phyloP scores from a whole-genome alignment of 2,888 invertebrate genomes.

The Parochlus steinenii region DNA sequence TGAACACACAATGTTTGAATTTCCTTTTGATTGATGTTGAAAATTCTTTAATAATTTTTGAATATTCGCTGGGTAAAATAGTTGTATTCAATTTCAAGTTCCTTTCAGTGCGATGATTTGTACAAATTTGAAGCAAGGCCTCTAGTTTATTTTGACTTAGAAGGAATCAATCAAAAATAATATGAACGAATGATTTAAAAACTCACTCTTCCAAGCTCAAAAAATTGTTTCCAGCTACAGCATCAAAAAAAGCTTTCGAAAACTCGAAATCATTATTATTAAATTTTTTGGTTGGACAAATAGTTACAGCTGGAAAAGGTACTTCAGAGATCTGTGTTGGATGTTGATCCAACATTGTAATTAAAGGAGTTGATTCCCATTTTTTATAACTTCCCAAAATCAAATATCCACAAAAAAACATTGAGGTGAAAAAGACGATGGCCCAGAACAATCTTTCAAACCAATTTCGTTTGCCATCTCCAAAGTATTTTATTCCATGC shows the following conservation, averaged over 20 bases:
- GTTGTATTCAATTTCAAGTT: too few species aligned
- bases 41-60: background rate
- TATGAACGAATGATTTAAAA: too few species aligned
- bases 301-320: constrained; percentile 27
- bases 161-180: too few species aligned
- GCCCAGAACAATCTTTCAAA: constrained; percentile 38
- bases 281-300: constrained; percentile 27
- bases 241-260: too few species aligned
- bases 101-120: too few species aligned
- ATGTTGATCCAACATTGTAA: constrained; percentile 58
- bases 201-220: too few species aligned
- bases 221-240: too few species aligned
- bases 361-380: constrained; percentile 54
- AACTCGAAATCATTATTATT: too few species aligned
- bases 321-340: constrained; percentile 36
- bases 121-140: too few species aligned
- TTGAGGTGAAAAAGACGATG: constrained; percentile 39
- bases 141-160: too few species aligned
- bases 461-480: constrained; percentile 38
- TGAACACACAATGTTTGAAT: constrained; percentile 42
- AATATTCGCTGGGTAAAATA: too few species aligned
- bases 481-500: constrained; percentile 44
- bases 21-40: constrained; percentile 31
- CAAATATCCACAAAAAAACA: constrained; percentile 39
- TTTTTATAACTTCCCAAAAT: constrained; percentile 49